Evolutionary conservation across 2,113 vertebrate genomes (phyloP).

Genomic region (Murina feae): DNA sequence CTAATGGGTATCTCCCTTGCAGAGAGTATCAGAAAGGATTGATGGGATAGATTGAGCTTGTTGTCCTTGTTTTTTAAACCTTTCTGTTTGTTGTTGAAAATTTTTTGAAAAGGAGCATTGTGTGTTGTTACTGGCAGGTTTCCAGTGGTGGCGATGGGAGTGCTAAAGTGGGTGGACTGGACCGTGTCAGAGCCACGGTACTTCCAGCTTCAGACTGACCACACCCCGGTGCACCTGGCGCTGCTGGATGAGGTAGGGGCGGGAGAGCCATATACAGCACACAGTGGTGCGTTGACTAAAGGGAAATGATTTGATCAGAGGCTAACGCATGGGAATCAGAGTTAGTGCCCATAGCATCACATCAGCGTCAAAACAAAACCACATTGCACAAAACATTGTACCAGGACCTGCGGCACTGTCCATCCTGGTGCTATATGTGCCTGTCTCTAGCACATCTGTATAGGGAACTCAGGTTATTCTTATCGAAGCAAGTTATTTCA

Average conservation of each 20-base stretch:
- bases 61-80: no score
- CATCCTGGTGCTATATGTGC: neutral
- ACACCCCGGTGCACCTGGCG: slow-evolving; percentile 95
- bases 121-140: slow-evolving; percentile 81
- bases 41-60: neutral
- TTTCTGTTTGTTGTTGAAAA: neutral
- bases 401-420: neutral
- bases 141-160: slow-evolving; percentile 98
- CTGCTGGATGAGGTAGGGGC: slow-evolving; percentile 91
- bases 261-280: accelerated
- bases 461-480: neutral
- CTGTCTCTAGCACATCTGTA: accelerated
- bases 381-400: neutral
- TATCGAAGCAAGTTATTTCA: neutral
- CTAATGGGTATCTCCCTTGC: accelerated
- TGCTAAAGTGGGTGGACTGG: slow-evolving; percentile 99
- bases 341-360: neutral
- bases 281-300: no score
- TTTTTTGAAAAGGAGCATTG: neutral
- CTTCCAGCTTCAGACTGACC: slow-evolving; percentile 98
- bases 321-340: no score
- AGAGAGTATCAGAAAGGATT: accelerated
- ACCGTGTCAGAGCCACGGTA: slow-evolving; percentile 97
- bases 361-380: accelerated
- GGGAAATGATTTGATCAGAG: neutral